Evolutionary conservation across 2,888 invertebrate genomes (phyloP).

Genomic region (Plagodis dolabraria): DNA sequence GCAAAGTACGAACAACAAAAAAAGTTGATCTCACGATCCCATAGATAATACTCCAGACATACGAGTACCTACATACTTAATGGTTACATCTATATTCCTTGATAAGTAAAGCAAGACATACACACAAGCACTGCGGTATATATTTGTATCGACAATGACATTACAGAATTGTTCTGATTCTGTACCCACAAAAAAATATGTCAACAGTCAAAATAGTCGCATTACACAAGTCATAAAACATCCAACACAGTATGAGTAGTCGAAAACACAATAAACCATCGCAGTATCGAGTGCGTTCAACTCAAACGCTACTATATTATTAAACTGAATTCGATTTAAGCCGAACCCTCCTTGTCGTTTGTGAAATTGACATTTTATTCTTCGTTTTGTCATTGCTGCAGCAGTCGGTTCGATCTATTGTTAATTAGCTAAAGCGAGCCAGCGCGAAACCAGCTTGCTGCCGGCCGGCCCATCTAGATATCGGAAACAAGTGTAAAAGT

Average conservation of each 20-base stretch:
- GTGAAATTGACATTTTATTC: constrained; percentile 84
- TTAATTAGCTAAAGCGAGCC: constrained; percentile 83
- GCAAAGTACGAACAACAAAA: no score
- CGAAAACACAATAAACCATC: constrained; percentile 78
- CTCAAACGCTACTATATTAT: constrained; percentile 83
- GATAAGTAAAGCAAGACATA: no score
- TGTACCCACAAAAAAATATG: no score
- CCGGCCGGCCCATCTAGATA: constrained; percentile 38
- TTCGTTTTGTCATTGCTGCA: constrained; percentile 83
- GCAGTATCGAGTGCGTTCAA: constrained; percentile 81
- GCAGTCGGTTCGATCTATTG: constrained; percentile 82
- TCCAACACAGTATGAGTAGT: constrained; percentile 32
- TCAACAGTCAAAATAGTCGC: constrained; percentile 6
- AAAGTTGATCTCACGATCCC: no score
- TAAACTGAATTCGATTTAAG: constrained; percentile 84
- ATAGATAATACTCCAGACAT: no score
- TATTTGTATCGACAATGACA: no score
- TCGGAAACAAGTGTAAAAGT: constrained; percentile 34
- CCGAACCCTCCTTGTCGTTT: constrained; percentile 83
- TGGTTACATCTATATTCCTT: no score
- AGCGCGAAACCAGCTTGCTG: constrained; percentile 55
- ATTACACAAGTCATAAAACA: constrained; percentile 18
- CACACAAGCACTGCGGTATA: no score
- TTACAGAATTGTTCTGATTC: no score
- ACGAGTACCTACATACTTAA: no score